These are phyloP conservation scores for Musca domestica DNA, from an alignment of 1,140 invertebrate species.

Conservation along the genomic window DNA sequence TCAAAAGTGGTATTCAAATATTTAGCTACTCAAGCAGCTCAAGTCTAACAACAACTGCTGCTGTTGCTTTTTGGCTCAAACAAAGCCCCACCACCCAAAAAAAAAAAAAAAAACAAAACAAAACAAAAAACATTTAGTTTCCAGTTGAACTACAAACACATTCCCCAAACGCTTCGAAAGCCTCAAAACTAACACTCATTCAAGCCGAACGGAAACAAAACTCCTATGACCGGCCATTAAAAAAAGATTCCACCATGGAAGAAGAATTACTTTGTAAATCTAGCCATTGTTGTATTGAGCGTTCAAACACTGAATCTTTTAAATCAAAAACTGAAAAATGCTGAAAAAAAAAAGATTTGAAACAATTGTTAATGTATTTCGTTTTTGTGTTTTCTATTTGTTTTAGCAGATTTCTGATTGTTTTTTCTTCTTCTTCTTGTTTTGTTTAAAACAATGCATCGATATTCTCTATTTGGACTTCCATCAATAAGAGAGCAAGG, in stretches of 20 bases:
- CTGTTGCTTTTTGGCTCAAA: too few species aligned
- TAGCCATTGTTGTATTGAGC: not conserved
- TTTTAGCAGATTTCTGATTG: not conserved
- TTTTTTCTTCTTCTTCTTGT: not conserved
- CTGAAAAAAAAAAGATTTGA: not conserved
- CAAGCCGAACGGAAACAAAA: too few species aligned
- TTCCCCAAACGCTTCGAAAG: not conserved
- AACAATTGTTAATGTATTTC: not conserved
- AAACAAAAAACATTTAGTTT: too few species aligned
- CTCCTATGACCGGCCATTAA: too few species aligned
- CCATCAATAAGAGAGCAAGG: too few species aligned
- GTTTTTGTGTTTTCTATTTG: not conserved
- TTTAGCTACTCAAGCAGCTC: too few species aligned
- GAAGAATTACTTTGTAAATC: not conserved
- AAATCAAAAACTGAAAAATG: not conserved
- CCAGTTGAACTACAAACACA: too few species aligned
- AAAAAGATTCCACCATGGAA: not conserved
- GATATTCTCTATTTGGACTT: not conserved
- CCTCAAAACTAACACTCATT: conserved; percentile 11
- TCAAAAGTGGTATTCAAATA: too few species aligned
- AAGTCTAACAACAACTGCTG: too few species aligned
- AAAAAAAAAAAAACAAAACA: too few species aligned
- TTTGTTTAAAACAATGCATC: not conserved
- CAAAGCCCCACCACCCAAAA: too few species aligned
- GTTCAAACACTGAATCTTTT: not conserved